Evolutionary conservation across 1,140 invertebrate species (phyloP).

Genomic region (Diuraphis noxia): DNA sequence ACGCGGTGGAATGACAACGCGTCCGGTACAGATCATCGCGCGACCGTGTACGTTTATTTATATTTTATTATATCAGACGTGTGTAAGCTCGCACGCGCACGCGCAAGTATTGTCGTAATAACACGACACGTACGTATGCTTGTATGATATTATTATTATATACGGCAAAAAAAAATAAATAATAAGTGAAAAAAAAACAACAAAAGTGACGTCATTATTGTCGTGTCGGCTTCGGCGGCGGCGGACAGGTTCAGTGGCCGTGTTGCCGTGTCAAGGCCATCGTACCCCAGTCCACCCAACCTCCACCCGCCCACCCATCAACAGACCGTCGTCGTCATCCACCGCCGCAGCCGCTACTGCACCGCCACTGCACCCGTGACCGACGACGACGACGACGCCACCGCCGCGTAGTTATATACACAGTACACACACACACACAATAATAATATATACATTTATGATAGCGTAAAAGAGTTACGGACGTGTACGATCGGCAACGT

Average conservation of each 20-base stretch:
- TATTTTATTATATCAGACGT: not conserved
- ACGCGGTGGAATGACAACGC: not conserved
- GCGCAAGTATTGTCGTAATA: not conserved
- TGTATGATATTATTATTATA: not conserved
- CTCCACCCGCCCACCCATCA: not conserved
- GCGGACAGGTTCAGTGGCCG: constrained; percentile 52
- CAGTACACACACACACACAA: too few relatives aligned
- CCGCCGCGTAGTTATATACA: not conserved
- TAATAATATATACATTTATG: not conserved
- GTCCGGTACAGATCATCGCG: not conserved
- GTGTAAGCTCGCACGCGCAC: not conserved
- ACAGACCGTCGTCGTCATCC: not conserved
- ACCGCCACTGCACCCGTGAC: not conserved
- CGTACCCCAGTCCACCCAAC: constrained; percentile 7
- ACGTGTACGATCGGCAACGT: constrained; percentile 12
- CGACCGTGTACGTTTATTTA: not conserved
- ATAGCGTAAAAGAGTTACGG: not conserved
- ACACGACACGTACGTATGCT: not conserved
- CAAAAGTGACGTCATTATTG: constrained; percentile 50
- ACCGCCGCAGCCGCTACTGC: constrained; percentile 8
- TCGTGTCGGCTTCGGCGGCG: constrained; percentile 17
- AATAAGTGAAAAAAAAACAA: constrained; percentile 36
- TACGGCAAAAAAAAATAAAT: constrained; percentile 21
- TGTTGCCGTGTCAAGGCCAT: constrained; percentile 54
- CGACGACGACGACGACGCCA: not conserved